Evolutionary conservation across 2,797 vertebrate species (phyloP).

Genomic region (Sphenopsis melanotis): DNA sequence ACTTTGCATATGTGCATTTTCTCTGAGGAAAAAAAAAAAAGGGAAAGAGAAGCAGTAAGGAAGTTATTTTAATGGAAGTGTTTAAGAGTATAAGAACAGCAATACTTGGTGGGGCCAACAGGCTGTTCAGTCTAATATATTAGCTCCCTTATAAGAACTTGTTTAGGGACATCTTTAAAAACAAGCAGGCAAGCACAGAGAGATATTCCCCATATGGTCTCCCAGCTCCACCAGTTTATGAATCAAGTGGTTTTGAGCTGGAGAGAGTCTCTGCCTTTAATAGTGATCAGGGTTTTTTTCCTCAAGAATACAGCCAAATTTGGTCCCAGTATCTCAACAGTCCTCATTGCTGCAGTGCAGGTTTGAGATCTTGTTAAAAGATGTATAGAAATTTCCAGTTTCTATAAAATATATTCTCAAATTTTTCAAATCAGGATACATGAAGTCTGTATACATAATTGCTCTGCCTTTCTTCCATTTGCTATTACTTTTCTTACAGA

Average conservation of each 20-base stretch:
- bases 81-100: neutral
- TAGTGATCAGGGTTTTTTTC: rapidly evolving
- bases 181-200: neutral
- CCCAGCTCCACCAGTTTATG: neutral
- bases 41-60: neutral
- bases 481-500: neutral
- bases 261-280: neutral
- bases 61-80: neutral
- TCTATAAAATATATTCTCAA: neutral
- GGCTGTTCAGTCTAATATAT: neutral
- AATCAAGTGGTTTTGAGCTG: neutral
- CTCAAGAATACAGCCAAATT: neutral
- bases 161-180: neutral
- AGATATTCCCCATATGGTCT: neutral
- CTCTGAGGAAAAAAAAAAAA: neutral
- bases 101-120: neutral
- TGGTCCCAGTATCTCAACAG: neutral
- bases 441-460: neutral
- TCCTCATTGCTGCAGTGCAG: neutral
- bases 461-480: neutral
- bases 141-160: neutral
- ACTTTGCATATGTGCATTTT: neutral
- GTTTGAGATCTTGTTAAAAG: neutral
- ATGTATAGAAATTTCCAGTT: neutral
- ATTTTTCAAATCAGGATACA: neutral